Conservation (phyloP, 2,888 invertebrate species). For the Eilema caniola region DNA sequence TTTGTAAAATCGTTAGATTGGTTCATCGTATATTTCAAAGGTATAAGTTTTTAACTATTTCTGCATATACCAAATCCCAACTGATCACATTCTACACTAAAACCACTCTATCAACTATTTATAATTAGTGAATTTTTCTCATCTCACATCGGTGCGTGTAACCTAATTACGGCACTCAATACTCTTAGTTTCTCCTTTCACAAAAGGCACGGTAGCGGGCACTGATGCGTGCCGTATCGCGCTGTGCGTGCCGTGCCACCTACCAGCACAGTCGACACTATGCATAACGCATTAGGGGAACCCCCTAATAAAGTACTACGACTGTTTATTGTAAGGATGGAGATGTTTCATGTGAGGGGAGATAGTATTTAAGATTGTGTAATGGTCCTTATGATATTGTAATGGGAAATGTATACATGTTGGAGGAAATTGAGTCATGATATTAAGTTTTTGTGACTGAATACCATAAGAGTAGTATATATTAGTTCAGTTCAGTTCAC, state of each 20-base stretch:
- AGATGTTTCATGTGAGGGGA: conserved; percentile 24
- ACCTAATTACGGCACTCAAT: conserved; percentile 45
- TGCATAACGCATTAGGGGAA: conserved; percentile 2
- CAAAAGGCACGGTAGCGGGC: conserved; percentile 14
- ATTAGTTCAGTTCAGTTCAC: no score
- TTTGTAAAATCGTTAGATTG: background rate
- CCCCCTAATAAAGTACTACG: conserved; percentile 25
- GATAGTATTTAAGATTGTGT: conserved; percentile 25
- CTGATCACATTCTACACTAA: background rate
- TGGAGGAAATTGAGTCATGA: background rate
- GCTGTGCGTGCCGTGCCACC: conserved; percentile 38
- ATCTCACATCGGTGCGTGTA: conserved; percentile 41
- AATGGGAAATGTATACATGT: conserved; percentile 10
- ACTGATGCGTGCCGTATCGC: conserved; percentile 52
- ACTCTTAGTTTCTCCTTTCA: conserved; percentile 27
- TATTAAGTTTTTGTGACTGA: background rate
- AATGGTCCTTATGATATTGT: conserved; percentile 18
- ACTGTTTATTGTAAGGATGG: conserved; percentile 24
- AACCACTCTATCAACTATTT: background rate
- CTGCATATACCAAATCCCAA: background rate
- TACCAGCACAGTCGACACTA: background rate
- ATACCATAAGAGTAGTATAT: background rate
- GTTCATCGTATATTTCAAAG: background rate
- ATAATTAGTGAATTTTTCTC: conserved; percentile 13
- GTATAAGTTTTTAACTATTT: background rate